These are phyloP conservation scores for Tetramorium simillimum DNA, from an alignment of 1,140 invertebrate genomes.

Conservation along the genomic window DNA sequence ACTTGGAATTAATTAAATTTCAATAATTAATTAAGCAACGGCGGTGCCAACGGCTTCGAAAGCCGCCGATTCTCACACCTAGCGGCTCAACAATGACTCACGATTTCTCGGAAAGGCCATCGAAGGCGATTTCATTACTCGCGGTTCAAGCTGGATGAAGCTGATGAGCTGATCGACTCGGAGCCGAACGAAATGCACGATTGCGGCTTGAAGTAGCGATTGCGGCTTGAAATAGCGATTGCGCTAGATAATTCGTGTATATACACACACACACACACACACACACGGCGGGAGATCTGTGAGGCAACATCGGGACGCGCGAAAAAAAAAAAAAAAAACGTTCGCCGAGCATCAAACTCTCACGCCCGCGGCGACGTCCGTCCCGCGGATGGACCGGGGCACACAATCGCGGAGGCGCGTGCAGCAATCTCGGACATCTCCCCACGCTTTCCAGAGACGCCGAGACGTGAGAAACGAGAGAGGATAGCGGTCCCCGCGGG, in stretches of 20 bases:
- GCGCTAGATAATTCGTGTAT: background rate
- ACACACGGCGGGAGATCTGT: background rate
- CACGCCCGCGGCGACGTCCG: background rate
- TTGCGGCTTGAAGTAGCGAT: background rate
- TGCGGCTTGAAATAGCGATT: background rate
- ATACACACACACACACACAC: background rate
- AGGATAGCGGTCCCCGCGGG: conserved; percentile 17
- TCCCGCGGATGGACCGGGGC: background rate
- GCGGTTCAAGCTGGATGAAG: background rate
- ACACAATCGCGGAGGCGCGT: background rate
- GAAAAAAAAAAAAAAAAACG: background rate
- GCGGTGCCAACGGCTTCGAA: background rate
- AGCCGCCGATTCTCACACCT: background rate
- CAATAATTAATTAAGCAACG: conserved; percentile 1
- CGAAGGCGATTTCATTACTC: background rate
- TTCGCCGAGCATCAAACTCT: background rate
- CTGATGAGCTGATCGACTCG: background rate
- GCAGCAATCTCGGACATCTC: conserved; percentile 28
- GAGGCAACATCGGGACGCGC: background rate
- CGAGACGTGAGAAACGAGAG: conserved; percentile 30
- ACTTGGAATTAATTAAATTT: background rate
- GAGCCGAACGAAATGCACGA: background rate
- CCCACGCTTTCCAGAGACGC: conserved; percentile 32
- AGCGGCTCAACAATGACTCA: background rate
- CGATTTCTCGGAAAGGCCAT: background rate